Evolutionary conservation across 2,797 vertebrate species (phyloP).

Genomic region (Microctenopoma stevenorrisi): DNA sequence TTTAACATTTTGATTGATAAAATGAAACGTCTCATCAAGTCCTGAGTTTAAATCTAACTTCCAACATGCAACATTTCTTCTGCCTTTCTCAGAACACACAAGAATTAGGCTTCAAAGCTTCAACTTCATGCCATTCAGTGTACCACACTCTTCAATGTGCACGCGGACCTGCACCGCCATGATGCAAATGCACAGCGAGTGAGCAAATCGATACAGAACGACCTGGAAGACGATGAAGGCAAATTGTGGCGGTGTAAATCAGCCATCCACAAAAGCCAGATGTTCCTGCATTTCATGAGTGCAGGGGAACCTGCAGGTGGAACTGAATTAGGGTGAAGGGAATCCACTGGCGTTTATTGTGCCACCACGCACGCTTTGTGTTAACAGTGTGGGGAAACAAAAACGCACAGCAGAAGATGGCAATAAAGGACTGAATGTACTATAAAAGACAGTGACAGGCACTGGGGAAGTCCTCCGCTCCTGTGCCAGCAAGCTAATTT

Average conservation of each 20-base stretch:
- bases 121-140: neutral
- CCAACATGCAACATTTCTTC: neutral
- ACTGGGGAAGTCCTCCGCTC: neutral
- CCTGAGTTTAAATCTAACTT: too few species aligned
- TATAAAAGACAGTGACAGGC: neutral
- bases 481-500: constrained; percentile 3
- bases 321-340: constrained; percentile 13
- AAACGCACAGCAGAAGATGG: neutral
- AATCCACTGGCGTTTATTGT: constrained; percentile 22
- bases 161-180: neutral
- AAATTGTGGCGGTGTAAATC: constrained; percentile 32
- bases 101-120: neutral
- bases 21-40: too few species aligned
- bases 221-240: constrained; percentile 63
- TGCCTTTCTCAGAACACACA: neutral
- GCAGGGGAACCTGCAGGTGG: constrained; percentile 29
- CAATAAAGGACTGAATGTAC: neutral
- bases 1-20: too few species aligned
- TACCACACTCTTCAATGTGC: neutral
- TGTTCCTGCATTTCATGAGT: constrained; percentile 51
- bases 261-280: constrained; percentile 68
- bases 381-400: neutral
- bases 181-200: constrained; percentile 34
- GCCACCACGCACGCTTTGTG: constrained; percentile 1
- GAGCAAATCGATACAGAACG: constrained; percentile 63